These are phyloP conservation scores for Orius laevigatus DNA, from an alignment of 1,140 invertebrate genomes.

Conservation along the genomic window DNA sequence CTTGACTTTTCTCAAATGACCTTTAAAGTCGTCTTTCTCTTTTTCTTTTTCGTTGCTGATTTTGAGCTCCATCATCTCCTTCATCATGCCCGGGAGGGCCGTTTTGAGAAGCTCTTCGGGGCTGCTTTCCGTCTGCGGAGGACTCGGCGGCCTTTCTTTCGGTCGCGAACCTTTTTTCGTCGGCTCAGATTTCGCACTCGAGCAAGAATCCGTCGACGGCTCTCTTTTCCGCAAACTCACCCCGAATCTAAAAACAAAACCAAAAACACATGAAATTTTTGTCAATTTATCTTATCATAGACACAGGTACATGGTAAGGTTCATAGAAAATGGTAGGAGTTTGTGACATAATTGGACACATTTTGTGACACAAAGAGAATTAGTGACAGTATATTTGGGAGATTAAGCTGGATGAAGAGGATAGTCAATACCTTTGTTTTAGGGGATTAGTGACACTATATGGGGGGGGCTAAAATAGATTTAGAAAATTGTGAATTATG, in stretches of 20 bases:
- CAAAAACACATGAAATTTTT: background rate
- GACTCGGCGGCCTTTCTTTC: conserved; percentile 18
- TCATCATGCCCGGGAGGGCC: conserved; percentile 33
- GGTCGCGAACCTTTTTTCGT: conserved; percentile 21
- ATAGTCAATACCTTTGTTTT: too few relatives aligned
- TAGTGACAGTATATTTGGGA: too few relatives aligned
- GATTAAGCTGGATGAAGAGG: too few relatives aligned
- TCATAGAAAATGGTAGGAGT: too few relatives aligned
- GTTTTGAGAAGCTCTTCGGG: conserved; percentile 22
- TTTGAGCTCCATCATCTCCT: conserved; percentile 64
- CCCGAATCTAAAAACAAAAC: conserved; percentile 32
- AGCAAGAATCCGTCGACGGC: conserved; percentile 40
- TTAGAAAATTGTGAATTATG: too few relatives aligned
- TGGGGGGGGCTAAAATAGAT: too few relatives aligned
- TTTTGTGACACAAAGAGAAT: too few relatives aligned
- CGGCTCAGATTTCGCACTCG: conserved; percentile 27
- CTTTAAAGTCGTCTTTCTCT: conserved; percentile 41
- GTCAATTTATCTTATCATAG: too few relatives aligned
- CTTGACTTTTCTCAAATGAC: conserved; percentile 31
- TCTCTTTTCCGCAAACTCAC: conserved; percentile 51
- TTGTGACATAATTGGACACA: too few relatives aligned
- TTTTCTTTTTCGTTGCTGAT: conserved; percentile 60
- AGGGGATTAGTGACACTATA: too few relatives aligned
- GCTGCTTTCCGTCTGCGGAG: conserved; percentile 18
- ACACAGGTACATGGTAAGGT: too few relatives aligned